These are phyloP conservation scores for Phrynosoma platyrhinos DNA, from an alignment of 2,113 vertebrate species.

Conservation along the genomic window DNA sequence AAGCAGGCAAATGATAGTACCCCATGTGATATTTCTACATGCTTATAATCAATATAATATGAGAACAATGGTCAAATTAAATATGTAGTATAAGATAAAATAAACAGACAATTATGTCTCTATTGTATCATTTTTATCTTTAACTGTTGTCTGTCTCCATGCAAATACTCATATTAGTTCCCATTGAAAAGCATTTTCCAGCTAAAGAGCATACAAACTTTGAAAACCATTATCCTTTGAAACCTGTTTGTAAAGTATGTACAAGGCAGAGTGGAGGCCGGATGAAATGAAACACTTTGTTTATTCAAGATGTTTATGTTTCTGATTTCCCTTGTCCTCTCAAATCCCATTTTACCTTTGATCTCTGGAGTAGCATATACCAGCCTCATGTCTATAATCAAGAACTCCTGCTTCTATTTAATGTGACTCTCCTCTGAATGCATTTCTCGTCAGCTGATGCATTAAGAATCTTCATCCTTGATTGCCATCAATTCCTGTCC, in stretches of 20 bases:
- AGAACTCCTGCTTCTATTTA: slow-evolving; percentile 4
- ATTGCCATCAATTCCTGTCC: not conserved
- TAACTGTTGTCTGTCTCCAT: not conserved
- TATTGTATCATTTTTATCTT: not conserved
- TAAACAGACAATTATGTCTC: not conserved
- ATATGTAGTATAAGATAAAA: not conserved
- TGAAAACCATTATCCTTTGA: slow-evolving; percentile 8
- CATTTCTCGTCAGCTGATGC: not conserved
- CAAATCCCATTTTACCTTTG: slow-evolving; percentile 8
- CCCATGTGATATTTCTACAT: no score
- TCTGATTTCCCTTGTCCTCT: not conserved
- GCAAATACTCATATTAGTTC: slow-evolving; percentile 32
- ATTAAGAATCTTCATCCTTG: not conserved
- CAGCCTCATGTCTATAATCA: slow-evolving; percentile 1
- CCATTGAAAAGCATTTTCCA: not conserved
- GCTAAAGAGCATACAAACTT: not conserved
- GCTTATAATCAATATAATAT: no score
- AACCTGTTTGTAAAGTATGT: not conserved
- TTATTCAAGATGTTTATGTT: not conserved
- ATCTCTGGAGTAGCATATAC: slow-evolving; percentile 10
- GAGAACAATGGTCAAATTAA: no score
- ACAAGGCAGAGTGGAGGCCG: not conserved
- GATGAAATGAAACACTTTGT: not conserved
- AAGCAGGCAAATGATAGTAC: not conserved
- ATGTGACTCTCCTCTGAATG: slow-evolving; percentile 11